Percentiles rank a stretch among this genome's conserved stretches.
Evolutionary conservation across 2,888 invertebrate species (phyloP).

Genomic region (Hypselothyrea guttata): DNA sequence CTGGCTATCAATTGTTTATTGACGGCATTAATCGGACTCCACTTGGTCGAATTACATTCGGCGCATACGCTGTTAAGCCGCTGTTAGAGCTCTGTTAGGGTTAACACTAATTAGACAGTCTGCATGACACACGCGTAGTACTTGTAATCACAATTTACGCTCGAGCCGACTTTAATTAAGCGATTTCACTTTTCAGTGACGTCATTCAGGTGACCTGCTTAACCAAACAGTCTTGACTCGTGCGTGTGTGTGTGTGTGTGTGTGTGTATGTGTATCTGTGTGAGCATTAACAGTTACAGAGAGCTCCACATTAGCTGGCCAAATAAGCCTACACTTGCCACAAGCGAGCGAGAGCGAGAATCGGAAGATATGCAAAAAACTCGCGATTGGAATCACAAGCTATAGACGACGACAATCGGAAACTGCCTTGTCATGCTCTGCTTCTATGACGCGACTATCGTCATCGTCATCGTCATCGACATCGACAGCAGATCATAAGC

Average conservation of each 20-base stretch:
- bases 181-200: constrained; percentile 69
- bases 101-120: background rate
- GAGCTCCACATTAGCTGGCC: constrained; percentile 19
- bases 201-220: constrained; percentile 59
- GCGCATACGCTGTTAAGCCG: too few relatives aligned
- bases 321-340: constrained; percentile 11
- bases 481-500: constrained; percentile 20
- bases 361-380: too few relatives aligned
- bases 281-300: constrained; percentile 19
- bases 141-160: constrained; percentile 7
- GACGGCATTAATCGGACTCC: too few relatives aligned
- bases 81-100: too few relatives aligned
- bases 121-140: constrained; percentile 25
- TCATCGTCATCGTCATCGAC: constrained; percentile 7
- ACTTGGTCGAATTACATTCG: too few relatives aligned
- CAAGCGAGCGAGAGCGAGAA: background rate
- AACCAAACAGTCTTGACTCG: constrained; percentile 19
- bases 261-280: constrained; percentile 4
- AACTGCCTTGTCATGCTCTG: constrained; percentile 41
- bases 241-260: constrained; percentile 4
- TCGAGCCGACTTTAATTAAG: constrained; percentile 32
- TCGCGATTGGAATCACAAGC: too few relatives aligned
- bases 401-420: too few relatives aligned
- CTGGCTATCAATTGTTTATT: too few relatives aligned
- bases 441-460: constrained; percentile 29